phyloP scores from a whole-genome alignment of 1,140 invertebrate species.

The Phocides pigmalion region DNA sequence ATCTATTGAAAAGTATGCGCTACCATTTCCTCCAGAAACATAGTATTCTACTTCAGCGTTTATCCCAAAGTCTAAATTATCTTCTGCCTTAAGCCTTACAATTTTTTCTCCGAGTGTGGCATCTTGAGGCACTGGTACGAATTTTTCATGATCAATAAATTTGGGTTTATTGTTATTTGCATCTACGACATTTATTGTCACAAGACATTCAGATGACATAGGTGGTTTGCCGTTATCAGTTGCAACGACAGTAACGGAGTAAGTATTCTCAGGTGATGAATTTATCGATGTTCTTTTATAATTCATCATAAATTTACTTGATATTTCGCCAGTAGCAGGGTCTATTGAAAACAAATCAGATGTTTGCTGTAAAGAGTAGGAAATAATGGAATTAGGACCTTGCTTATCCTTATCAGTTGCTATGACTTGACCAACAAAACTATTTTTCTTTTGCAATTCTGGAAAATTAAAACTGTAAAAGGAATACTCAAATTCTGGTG shows the following conservation, averaged over 20 bases:
- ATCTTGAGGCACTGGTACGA: constrained; percentile 93
- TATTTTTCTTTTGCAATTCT: constrained; percentile 90
- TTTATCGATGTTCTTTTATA: constrained; percentile 92
- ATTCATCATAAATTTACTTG: constrained; percentile 91
- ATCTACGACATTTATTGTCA: constrained; percentile 95
- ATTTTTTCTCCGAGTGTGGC: constrained; percentile 88
- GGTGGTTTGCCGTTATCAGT: constrained; percentile 97
- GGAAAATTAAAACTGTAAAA: constrained; percentile 96
- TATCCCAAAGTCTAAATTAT: constrained; percentile 91
- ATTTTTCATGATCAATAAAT: constrained; percentile 89
- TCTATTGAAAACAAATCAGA: constrained; percentile 96
- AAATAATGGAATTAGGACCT: constrained; percentile 96
- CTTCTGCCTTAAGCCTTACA: constrained; percentile 89
- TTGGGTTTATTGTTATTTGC: constrained; percentile 95
- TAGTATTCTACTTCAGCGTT: constrained; percentile 95
- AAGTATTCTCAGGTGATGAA: constrained; percentile 94
- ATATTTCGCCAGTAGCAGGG: constrained; percentile 94
- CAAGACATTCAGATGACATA: constrained; percentile 92
- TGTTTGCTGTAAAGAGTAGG: constrained; percentile 94
- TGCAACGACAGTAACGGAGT: constrained; percentile 92
- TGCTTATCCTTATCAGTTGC: constrained; percentile 96
- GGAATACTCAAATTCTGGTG: constrained; percentile 94
- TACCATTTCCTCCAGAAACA: constrained; percentile 90
- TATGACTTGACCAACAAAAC: constrained; percentile 94
- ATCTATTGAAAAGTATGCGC: constrained; percentile 91